Percentiles rank a stretch among this genome's conserved stretches.
Conservation (phyloP, 2,797 vertebrate genomes). For the Ctenosaura bakeri region DNA sequence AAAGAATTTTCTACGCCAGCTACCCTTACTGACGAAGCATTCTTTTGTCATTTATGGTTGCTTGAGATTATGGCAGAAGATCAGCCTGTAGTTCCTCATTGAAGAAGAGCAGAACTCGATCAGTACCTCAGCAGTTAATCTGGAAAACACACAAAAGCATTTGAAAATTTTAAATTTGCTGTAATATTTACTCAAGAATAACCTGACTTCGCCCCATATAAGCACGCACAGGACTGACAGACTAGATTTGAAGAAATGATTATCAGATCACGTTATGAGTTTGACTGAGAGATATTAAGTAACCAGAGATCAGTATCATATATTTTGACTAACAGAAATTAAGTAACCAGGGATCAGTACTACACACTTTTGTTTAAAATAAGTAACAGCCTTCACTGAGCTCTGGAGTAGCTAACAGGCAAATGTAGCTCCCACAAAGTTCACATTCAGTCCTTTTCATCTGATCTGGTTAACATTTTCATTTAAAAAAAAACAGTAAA, state of each 20-base stretch:
- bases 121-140: constrained; percentile 95
- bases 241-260: not conserved
- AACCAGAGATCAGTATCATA: not conserved
- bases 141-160: constrained; percentile 71
- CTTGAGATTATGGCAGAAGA: constrained; percentile 99
- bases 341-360: not conserved
- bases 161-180: constrained; percentile 43
- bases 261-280: too few relatives aligned
- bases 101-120: constrained; percentile 97
- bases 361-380: too few relatives aligned
- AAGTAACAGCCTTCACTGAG: too few relatives aligned
- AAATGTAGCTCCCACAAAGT: too few relatives aligned
- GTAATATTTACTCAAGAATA: constrained; percentile 21
- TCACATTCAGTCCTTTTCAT: too few relatives aligned
- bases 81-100: constrained; percentile 99
- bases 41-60: constrained; percentile 96
- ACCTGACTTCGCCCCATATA: not conserved
- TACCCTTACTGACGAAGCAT: constrained; percentile 91
- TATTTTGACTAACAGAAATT: not conserved
- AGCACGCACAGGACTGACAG: not conserved
- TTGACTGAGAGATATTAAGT: too few relatives aligned
- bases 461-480: too few relatives aligned
- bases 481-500: too few relatives aligned
- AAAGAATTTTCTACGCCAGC: constrained; percentile 90
- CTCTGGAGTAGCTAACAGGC: too few relatives aligned